Evolutionary conservation across 2,888 invertebrate species (phyloP).

Genomic region (Luffia ferchaultella): DNA sequence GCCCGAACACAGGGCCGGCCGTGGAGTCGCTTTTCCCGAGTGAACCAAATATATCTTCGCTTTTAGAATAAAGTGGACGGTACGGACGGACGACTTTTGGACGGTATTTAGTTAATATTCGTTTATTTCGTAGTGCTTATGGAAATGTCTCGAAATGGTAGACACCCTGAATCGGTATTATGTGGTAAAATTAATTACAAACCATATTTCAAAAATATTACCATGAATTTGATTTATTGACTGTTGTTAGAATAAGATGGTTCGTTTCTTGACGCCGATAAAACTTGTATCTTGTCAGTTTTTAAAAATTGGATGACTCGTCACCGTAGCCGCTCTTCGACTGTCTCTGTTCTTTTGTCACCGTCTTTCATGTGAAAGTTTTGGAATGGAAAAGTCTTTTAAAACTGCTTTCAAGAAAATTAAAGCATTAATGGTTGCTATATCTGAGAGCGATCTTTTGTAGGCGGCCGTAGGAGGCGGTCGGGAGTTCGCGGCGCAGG

Average conservation of each 20-base stretch:
- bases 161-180: too few relatives aligned
- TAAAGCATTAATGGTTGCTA: constrained; percentile 55
- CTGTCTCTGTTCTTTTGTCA: constrained; percentile 40
- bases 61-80: neutral
- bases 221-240: too few relatives aligned
- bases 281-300: too few relatives aligned
- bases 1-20: constrained; percentile 29
- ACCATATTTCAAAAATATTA: too few relatives aligned
- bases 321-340: too few relatives aligned
- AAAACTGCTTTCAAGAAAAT: constrained; percentile 63
- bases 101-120: neutral
- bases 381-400: constrained; percentile 59
- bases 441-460: constrained; percentile 21
- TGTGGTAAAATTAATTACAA: too few relatives aligned
- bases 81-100: neutral
- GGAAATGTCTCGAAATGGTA: too few relatives aligned
- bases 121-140: too few relatives aligned
- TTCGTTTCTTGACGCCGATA: too few relatives aligned
- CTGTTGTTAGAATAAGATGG: too few relatives aligned
- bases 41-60: neutral
- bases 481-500: constrained; percentile 12
- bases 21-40: constrained; percentile 20
- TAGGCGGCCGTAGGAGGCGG: constrained; percentile 3
- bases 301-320: too few relatives aligned
- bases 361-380: constrained; percentile 56